Evolutionary conservation across 1,140 invertebrate species (phyloP).

Genomic region (Paraescarpia echinospica): DNA sequence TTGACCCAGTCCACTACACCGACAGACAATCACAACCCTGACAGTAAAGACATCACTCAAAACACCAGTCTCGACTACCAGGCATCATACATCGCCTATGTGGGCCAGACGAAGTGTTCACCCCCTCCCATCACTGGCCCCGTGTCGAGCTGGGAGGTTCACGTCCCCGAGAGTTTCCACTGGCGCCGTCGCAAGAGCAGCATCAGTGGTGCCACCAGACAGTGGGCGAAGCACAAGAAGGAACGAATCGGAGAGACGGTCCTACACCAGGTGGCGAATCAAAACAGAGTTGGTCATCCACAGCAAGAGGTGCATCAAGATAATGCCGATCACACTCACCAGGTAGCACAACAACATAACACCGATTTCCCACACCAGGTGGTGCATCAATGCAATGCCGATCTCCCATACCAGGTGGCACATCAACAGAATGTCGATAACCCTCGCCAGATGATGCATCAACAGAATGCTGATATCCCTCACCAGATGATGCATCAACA

Average conservation of each 20-base stretch:
- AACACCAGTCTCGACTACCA: neutral
- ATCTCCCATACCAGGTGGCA: too few species aligned
- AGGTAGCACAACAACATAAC: too few species aligned
- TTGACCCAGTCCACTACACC: neutral
- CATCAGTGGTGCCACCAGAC: neutral
- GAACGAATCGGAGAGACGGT: neutral
- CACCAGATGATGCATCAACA: too few species aligned
- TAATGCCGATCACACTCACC: too few species aligned
- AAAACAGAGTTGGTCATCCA: neutral
- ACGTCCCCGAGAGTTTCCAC: neutral
- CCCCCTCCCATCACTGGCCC: neutral
- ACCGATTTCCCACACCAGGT: too few species aligned
- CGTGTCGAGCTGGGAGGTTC: neutral
- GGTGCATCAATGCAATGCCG: too few species aligned
- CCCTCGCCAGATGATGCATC: too few species aligned
- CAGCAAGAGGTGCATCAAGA: too few species aligned
- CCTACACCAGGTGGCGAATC: neutral
- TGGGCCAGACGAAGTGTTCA: neutral
- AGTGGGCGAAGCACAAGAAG: neutral
- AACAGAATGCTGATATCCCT: too few species aligned
- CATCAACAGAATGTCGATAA: too few species aligned
- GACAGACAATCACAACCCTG: neutral
- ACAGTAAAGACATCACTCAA: neutral
- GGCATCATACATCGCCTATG: neutral
- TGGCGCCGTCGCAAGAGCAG: neutral